These are phyloP conservation scores for Cardinalis cardinalis DNA, from an alignment of 2,113 vertebrate species.

Conservation along the genomic window DNA sequence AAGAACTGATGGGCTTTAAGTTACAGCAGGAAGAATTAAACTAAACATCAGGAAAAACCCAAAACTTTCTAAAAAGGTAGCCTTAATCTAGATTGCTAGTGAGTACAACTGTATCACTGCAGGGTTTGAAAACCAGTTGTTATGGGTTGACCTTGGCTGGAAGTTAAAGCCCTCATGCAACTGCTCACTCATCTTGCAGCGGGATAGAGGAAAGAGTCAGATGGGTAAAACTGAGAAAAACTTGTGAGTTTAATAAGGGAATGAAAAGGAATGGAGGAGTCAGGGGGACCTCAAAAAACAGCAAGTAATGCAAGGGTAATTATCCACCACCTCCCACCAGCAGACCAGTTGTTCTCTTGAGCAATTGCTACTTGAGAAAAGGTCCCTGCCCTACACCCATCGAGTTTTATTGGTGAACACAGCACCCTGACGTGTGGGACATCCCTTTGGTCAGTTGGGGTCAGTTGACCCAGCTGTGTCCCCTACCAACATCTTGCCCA, in stretches of 20 bases:
- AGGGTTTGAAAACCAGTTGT: neutral
- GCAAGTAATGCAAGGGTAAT: neutral
- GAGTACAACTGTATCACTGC: neutral
- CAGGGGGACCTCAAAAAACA: neutral
- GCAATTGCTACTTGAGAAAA: neutral
- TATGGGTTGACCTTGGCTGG: neutral
- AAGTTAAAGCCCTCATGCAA: neutral
- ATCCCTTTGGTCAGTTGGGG: neutral
- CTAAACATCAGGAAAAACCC: neutral
- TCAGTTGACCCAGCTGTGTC: neutral
- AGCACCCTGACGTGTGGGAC: accelerated
- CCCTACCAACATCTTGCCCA: neutral
- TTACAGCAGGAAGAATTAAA: neutral
- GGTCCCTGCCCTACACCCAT: accelerated
- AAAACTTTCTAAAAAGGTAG: neutral
- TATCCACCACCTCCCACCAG: neutral
- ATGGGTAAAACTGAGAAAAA: neutral
- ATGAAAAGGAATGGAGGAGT: neutral
- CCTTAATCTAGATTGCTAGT: neutral
- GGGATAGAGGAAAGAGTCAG: neutral
- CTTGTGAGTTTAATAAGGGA: neutral
- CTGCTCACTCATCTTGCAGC: neutral
- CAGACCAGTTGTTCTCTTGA: neutral
- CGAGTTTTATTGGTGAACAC: neutral
- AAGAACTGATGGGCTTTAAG: neutral